Evolutionary conservation across 2,888 invertebrate species (phyloP).

Genomic region (Caenorhabditis auriculariae): DNA sequence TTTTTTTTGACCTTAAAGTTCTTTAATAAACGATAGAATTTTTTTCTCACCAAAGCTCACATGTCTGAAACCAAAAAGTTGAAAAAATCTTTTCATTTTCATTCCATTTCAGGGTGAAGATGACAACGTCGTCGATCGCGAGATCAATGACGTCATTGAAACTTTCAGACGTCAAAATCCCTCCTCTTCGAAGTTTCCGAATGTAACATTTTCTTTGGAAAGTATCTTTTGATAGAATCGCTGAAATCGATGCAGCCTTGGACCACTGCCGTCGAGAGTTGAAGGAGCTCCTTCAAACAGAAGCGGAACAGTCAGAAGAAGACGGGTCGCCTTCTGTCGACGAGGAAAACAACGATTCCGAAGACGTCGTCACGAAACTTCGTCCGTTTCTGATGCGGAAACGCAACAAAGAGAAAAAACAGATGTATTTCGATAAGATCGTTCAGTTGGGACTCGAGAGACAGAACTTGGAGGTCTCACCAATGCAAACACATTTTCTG

Average conservation of each 20-base stretch:
- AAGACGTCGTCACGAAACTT: slow-evolving; percentile 14
- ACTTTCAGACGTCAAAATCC: no score
- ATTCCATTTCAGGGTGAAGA: no score
- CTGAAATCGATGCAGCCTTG: slow-evolving; percentile 20
- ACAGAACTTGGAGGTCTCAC: slow-evolving; percentile 29
- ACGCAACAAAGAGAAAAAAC: slow-evolving; percentile 15
- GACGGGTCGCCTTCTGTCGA: not conserved
- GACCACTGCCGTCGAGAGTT: slow-evolving; percentile 27
- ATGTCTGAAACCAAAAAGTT: no score
- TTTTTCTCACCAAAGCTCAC: no score
- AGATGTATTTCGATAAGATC: slow-evolving; percentile 39
- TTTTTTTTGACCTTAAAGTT: no score
- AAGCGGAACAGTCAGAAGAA: slow-evolving; percentile 1
- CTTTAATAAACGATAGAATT: no score
- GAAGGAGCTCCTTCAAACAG: slow-evolving; percentile 23
- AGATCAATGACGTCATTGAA: no score
- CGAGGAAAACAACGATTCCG: slow-evolving; percentile 4
- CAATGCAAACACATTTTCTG: not conserved
- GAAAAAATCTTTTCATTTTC: no score
- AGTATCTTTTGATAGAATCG: no score
- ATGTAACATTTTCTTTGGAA: no score
- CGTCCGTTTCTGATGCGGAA: slow-evolving; percentile 12
- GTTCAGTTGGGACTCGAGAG: slow-evolving; percentile 40
- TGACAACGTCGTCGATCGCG: no score
- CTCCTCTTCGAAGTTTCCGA: no score